Percentiles rank a stretch among this genome's conserved stretches.
Conservation (phyloP, 2,113 vertebrate species). For the Jacana jacana region DNA sequence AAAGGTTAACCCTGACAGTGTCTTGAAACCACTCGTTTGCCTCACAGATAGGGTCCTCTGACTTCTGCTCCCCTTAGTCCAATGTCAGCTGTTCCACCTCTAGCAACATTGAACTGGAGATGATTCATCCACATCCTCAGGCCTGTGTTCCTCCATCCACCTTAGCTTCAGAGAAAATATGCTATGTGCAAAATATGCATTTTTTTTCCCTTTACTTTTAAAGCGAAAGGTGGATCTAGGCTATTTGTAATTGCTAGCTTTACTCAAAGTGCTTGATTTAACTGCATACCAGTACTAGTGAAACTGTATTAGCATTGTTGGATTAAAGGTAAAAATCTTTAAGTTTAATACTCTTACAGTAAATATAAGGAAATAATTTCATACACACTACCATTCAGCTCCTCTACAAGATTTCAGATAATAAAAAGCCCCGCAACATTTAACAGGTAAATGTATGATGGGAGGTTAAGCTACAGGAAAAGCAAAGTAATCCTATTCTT, state of each 20-base stretch:
- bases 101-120: background rate
- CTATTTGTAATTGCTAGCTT: background rate
- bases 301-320: background rate
- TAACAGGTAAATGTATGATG: background rate
- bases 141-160: background rate
- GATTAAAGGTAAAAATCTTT: background rate
- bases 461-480: background rate
- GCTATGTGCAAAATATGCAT: background rate
- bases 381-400: background rate
- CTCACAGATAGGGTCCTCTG: background rate
- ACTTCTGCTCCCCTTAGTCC: background rate
- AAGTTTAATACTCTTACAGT: background rate
- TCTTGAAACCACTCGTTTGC: background rate
- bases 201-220: background rate
- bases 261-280: background rate
- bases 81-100: background rate
- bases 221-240: background rate
- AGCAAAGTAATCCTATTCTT: background rate
- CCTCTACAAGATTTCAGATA: background rate
- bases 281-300: background rate
- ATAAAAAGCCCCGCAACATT: background rate
- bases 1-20: background rate
- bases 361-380: background rate
- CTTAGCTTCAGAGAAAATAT: background rate
- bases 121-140: background rate